Evolutionary conservation across 2,888 invertebrate genomes (phyloP).

Genomic region (Polydrusus pterygomalis): DNA sequence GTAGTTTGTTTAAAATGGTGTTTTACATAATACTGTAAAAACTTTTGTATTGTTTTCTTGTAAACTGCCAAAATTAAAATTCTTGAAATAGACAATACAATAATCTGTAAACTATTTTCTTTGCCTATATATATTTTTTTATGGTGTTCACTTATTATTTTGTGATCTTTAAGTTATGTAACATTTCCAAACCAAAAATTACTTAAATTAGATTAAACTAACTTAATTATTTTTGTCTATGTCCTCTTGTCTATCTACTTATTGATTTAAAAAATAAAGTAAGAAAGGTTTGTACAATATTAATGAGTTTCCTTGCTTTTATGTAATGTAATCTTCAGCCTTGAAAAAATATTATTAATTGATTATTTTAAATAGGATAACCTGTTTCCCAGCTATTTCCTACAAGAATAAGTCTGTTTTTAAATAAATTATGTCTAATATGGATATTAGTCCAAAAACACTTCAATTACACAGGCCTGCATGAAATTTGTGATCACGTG

Average conservation of each 20-base stretch:
- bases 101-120: not conserved
- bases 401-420: too few relatives aligned
- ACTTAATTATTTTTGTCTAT: constrained; percentile 11
- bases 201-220: not conserved
- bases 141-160: constrained; percentile 2
- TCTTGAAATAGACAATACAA: too few relatives aligned
- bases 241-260: not conserved
- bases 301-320: not conserved
- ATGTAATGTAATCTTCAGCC: not conserved
- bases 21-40: not conserved
- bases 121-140: not conserved
- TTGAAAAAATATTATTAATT: constrained; percentile 11
- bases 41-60: not conserved
- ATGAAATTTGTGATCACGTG: too few relatives aligned
- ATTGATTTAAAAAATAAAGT: constrained; percentile 12
- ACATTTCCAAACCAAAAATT: constrained; percentile 21
- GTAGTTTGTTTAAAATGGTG: too few relatives aligned
- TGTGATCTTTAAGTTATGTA: constrained; percentile 7
- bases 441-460: too few relatives aligned
- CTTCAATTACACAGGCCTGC: too few relatives aligned
- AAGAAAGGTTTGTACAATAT: not conserved
- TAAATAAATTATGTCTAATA: too few relatives aligned
- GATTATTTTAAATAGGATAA: constrained; percentile 1
- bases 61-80: not conserved
- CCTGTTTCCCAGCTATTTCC: not conserved